A percentile compares a stretch with the other conserved stretches of the same genome.
Evolutionary conservation across 2,113 vertebrate genomes (phyloP).

Genomic region (Motacilla alba): DNA sequence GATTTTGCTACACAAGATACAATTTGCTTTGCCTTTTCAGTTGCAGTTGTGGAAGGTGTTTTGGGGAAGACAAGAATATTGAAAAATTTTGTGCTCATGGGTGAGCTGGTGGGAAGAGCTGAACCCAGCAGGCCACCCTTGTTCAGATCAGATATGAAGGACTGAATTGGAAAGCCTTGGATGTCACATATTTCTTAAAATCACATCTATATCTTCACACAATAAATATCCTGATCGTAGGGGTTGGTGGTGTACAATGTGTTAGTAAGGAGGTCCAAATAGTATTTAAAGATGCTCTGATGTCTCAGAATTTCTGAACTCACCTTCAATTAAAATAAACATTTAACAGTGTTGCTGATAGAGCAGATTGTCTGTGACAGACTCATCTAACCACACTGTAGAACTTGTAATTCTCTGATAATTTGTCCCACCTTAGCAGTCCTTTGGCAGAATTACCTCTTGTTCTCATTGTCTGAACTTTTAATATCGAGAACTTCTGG

Average conservation of each 20-base stretch:
- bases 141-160: background rate
- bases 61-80: background rate
- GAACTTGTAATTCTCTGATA: background rate
- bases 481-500: background rate
- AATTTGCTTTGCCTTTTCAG: background rate
- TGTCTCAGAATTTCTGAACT: background rate
- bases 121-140: background rate
- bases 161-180: background rate
- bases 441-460: background rate
- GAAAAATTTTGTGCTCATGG: background rate
- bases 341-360: background rate
- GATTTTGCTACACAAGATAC: background rate
- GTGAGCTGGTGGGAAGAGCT: background rate
- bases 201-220: background rate
- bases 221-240: background rate
- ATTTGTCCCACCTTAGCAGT: background rate
- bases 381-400: background rate
- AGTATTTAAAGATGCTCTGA: background rate
- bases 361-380: background rate
- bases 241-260: background rate
- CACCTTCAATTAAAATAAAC: background rate
- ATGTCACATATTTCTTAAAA: background rate
- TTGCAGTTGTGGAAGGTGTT: background rate
- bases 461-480: background rate
- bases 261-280: background rate